Conservation (phyloP, 2,888 invertebrate genomes). For the Dendrolimus houi region DNA sequence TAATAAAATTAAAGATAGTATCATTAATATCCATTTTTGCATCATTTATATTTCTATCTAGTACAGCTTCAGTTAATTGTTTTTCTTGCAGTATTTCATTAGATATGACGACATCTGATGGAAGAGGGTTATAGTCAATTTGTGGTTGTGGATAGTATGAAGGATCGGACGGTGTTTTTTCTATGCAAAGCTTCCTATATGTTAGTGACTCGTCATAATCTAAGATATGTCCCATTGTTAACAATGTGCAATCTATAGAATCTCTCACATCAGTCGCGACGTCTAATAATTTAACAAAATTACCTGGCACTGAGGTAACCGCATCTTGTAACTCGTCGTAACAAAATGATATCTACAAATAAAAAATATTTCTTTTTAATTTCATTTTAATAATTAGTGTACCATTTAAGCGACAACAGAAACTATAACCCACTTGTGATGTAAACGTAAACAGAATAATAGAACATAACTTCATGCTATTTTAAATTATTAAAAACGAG, state of each 20-base stretch:
- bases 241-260: conserved; percentile 51
- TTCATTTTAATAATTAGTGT: not conserved
- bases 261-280: conserved; percentile 50
- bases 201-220: not conserved
- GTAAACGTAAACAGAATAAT: conserved; percentile 24
- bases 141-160: not conserved
- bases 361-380: conserved; percentile 13
- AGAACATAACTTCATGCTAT: not conserved
- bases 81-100: not conserved
- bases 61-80: not conserved
- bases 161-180: not conserved
- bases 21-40: not conserved
- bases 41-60: not conserved
- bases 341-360: conserved; percentile 49
- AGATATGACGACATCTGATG: not conserved
- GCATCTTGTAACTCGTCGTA: conserved; percentile 40
- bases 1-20: not conserved
- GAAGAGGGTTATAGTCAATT: not conserved
- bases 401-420: not conserved
- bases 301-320: conserved; percentile 37
- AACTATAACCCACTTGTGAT: conserved; percentile 27
- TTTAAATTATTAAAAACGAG: not conserved
- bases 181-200: not conserved
- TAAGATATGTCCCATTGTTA: conserved; percentile 42
- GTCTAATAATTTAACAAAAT: conserved; percentile 49